phyloP scores from a whole-genome alignment of 2,113 vertebrate genomes.

The Rattus norvegicus region DNA sequence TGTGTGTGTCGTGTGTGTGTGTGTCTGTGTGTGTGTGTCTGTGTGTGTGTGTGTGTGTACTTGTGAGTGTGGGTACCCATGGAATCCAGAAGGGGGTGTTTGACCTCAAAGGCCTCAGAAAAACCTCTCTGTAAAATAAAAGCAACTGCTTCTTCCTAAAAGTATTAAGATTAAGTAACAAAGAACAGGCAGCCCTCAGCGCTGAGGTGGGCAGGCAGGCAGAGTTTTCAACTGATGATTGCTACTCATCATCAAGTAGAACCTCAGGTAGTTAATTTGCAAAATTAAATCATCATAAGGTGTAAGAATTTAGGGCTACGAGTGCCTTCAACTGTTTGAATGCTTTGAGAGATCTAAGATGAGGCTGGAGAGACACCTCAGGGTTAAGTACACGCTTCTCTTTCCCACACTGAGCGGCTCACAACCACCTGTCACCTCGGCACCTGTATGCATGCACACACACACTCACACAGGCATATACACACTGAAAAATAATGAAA shows the following conservation, averaged over 20 bases:
- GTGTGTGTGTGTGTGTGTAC: background rate
- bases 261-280: conserved; percentile 16
- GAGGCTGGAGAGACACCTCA: background rate
- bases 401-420: background rate
- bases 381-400: background rate
- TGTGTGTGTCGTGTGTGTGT: background rate
- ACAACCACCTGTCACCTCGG: background rate
- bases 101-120: background rate
- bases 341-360: background rate
- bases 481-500: background rate
- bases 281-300: background rate
- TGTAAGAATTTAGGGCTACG: background rate
- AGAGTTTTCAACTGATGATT: background rate
- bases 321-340: conserved; percentile 28
- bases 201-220: background rate
- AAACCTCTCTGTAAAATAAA: background rate
- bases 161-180: background rate
- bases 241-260: conserved; percentile 44
- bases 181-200: background rate
- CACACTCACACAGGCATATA: background rate
- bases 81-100: background rate
- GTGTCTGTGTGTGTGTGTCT: background rate
- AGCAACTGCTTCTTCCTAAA: background rate
- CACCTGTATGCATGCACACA: background rate
- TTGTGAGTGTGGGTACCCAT: background rate